Base-by-base conservation (phyloP, 2,888 invertebrate species). In the Zeuzera pyrina region DNA sequence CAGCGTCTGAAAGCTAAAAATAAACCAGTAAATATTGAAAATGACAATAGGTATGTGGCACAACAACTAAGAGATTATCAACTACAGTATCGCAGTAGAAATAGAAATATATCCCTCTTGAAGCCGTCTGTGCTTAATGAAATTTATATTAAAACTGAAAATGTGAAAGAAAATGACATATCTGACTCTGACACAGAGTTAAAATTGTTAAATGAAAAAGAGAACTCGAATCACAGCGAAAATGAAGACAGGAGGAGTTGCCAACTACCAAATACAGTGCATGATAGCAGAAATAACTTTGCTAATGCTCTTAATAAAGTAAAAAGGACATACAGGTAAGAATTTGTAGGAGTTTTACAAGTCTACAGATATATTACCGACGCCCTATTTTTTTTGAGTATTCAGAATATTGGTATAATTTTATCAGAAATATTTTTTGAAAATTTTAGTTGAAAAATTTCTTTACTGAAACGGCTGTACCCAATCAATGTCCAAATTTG, bases 71-170 rank as follows among this genome's bases (percentile, higher is more conserved):
- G 71, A 43, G 84, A 84, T 35, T 73, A 84, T 34, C 78, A 77
- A 43, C 32, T 69, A 22, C 78, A 79, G 41, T 67, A 64, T 42
- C 57, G 68, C 11, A 63, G 49, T 33, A 67, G 72, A 46, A 68
- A 62, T 36, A 60, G 73, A 41, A 64, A 68, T 8, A 47, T 65
- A n/a, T 79, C 84, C 3, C 52, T 84, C 6, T 51, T 84, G 3
- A 84, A 84, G 41, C 77, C 79, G 0, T 81, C 83, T 12, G 81
- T 84, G 6, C 57, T 84, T 1, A 79, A 63, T 47, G 79, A 84
- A 54, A 78, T 84, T 42, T 72, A 73, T 47, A 70, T 79, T 14
- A 79, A 79, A 53, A 49, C 60, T 30, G 83, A 83, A 43, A 72
- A 67, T 36, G 57, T 56, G 36, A 60, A 60, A 47, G 71, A 64